phyloP scores from a whole-genome alignment of 1,140 invertebrate species.

The Ceratitis capitata region DNA sequence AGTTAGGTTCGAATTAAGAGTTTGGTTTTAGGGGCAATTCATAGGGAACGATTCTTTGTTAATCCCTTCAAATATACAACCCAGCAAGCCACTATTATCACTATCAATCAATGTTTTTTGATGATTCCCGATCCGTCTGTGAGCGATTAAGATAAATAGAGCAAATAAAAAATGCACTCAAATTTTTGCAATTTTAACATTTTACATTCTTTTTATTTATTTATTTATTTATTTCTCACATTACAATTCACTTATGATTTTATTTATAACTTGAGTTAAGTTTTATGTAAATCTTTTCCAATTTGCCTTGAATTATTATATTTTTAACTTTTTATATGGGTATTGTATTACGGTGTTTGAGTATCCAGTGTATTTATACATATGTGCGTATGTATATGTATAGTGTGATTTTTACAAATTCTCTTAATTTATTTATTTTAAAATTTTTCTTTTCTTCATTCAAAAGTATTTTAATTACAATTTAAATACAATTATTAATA shows the following conservation, averaged over 20 bases:
- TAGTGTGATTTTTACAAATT: not conserved
- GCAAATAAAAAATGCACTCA: not conserved
- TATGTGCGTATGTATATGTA: not conserved
- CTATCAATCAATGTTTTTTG: too few species aligned
- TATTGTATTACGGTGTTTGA: not conserved
- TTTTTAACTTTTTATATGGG: not conserved
- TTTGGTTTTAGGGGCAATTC: too few species aligned
- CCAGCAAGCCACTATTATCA: too few species aligned
- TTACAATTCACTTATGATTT: not conserved
- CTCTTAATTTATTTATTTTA: not conserved
- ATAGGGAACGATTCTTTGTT: too few species aligned
- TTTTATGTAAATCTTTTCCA: not conserved
- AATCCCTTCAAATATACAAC: too few species aligned
- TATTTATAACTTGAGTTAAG: conserved; percentile 32
- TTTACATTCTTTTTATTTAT: conserved; percentile 32
- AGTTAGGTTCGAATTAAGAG: too few species aligned
- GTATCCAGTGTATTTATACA: not conserved
- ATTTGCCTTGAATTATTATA: not conserved
- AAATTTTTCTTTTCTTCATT: not conserved
- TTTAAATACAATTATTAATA: not conserved
- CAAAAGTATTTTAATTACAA: not conserved
- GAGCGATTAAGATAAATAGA: too few species aligned
- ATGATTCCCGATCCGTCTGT: too few species aligned
- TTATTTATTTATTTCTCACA: conserved; percentile 22
- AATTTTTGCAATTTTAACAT: conserved; percentile 20